phyloP scores from a whole-genome alignment of 2,797 vertebrate species.

The Protonibea diacanthus region DNA sequence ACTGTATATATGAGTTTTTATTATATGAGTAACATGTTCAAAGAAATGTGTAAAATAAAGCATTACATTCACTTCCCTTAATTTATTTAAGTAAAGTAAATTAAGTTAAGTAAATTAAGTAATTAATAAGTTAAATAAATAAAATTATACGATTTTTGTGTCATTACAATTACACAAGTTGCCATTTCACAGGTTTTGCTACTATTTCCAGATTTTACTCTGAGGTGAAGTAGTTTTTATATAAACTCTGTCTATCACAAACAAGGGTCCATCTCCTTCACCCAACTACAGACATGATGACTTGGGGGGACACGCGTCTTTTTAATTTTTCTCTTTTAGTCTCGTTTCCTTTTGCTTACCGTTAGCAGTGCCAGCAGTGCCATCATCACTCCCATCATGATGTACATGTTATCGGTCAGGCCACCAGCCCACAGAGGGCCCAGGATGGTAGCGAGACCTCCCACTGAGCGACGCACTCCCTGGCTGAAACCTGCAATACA shows the following conservation, averaged over 20 bases:
- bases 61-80: no score
- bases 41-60: no score
- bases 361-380: constrained; percentile 85
- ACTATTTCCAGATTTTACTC: background rate
- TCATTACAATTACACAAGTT: no score
- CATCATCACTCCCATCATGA: constrained; percentile 91
- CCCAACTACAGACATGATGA: background rate
- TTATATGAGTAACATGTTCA: no score
- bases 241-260: background rate
- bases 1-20: no score
- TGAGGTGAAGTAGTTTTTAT: background rate
- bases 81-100: no score
- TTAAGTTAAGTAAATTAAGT: no score
- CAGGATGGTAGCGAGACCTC: constrained; percentile 89
- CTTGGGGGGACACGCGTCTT: background rate
- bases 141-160: background rate
- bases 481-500: constrained; percentile 86
- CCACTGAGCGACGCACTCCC: constrained; percentile 88
- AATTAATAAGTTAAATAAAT: background rate
- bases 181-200: background rate
- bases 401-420: constrained; percentile 84
- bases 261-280: background rate
- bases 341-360: constrained; percentile 72
- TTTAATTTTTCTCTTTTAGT: background rate
- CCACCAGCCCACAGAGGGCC: constrained; percentile 91